Evolutionary conservation across 2,888 invertebrate species (phyloP), one percentile per base, ranked within the genome.

Genomic region (Limenitis camilla): DNA sequence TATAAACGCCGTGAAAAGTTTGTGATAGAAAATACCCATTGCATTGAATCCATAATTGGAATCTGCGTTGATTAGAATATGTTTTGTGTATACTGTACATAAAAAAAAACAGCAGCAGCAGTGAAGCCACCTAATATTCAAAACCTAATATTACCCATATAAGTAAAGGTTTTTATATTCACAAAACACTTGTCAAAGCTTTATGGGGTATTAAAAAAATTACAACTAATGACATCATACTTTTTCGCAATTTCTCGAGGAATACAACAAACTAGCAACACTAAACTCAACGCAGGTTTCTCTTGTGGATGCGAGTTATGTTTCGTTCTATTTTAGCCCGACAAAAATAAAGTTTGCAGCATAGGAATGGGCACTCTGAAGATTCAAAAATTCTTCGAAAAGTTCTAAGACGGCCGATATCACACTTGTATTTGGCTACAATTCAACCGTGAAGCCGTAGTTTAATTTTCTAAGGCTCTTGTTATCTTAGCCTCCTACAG

Each of bases 361-460:
- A 49, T 41, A 48, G 32, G 43, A 74, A 67, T 70, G 65, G 72
- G 71, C 67, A 46, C 30, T 72, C 66, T 70, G 66, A 69, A 71
- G 74, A 72, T 67, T 68, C 65, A 70, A 74, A 72, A 80, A 79
- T 69, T 72, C 70, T 62, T 78, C 79, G 68, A 80, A 78, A 82
- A 77, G 75, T 78, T 76, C 74, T 69, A 74, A 71, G 68, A 72
- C 49, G 53, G 56, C 33, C 44, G 46, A 46, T 49, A 47, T 55
- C 49, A 55, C 52, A 52, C 43, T 55, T 48, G 44, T 44, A 49
- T 55, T 41, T 49, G 46, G 51, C 49, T 46, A 52, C 44, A 40
- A 19, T 39, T 36, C 33, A 41, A 48, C 40, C 56, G 45, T 54
- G 41, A 57, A 52, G 48, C 46, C 45, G 40, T 40, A 46, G 50